Conservation (phyloP, 2,113 vertebrate genomes). For the Ceyx margarethae region DNA sequence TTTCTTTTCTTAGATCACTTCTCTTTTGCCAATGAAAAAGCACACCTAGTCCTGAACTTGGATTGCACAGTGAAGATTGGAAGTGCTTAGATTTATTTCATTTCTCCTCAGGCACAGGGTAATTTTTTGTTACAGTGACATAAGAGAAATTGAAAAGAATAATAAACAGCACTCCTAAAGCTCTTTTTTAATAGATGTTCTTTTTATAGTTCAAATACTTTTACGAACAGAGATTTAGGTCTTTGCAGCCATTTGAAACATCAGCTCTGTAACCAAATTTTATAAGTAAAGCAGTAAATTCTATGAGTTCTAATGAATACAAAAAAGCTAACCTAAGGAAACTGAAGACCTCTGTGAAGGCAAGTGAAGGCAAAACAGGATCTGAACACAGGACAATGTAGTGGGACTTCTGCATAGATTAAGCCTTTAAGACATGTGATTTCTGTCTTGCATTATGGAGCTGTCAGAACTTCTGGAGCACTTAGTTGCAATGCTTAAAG, state of each 20-base stretch:
- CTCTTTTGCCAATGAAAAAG: not conserved
- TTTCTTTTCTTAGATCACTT: not conserved
- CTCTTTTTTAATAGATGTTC: not conserved
- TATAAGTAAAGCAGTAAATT: not conserved
- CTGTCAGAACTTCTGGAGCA: not conserved
- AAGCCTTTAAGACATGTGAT: not conserved
- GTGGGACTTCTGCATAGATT: not conserved
- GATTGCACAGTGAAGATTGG: not conserved
- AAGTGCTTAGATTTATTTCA: not conserved
- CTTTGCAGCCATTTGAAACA: not conserved
- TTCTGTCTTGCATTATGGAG: not conserved
- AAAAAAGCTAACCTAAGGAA: not conserved
- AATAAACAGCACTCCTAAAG: not conserved
- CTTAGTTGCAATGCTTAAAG: not conserved
- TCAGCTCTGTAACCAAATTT: not conserved
- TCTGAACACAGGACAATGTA: not conserved
- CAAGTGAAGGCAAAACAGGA: not conserved
- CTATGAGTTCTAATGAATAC: not conserved
- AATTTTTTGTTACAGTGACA: not conserved
- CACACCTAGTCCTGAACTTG: not conserved
- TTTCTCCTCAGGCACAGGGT: not conserved
- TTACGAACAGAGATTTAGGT: not conserved
- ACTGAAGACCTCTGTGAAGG: not conserved
- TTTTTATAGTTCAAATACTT: slow-evolving; percentile 2
- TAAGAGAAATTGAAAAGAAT: not conserved